Conservation (phyloP, 2,113 vertebrate species). For the Nibea albiflora region DNA sequence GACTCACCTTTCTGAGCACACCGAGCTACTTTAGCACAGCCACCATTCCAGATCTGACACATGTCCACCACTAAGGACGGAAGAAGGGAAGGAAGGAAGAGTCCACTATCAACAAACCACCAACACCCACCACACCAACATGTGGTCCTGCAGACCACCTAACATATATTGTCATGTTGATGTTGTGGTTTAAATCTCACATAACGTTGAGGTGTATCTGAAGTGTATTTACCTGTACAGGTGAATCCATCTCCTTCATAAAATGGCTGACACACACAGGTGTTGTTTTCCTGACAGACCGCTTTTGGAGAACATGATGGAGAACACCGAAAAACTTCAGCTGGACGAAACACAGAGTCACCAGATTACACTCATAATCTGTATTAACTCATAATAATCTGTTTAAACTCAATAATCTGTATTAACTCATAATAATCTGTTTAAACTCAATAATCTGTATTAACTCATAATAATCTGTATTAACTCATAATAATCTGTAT, state of each 20-base stretch:
- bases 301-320: constrained; percentile 89
- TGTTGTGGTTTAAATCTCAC: too few relatives aligned
- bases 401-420: too few relatives aligned
- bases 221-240: constrained; percentile 85
- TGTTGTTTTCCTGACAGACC: constrained; percentile 88
- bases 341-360: constrained; percentile 26
- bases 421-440: too few relatives aligned
- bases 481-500: too few relatives aligned
- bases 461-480: too few relatives aligned
- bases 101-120: too few relatives aligned
- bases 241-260: constrained; percentile 92
- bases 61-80: constrained; percentile 66
- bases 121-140: too few relatives aligned
- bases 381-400: too few relatives aligned
- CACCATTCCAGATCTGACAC: constrained; percentile 90
- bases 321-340: constrained; percentile 75
- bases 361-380: too few relatives aligned
- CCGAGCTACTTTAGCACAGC: constrained; percentile 86
- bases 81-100: background rate
- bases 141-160: too few relatives aligned
- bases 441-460: too few relatives aligned
- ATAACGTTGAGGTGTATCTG: background rate
- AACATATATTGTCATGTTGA: too few relatives aligned
- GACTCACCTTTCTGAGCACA: constrained; percentile 86
- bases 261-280: constrained; percentile 88